Percentiles rank a stretch among this genome's conserved stretches.
Conservation (phyloP, 2,888 invertebrate species). For the Leptopilina myrica region DNA sequence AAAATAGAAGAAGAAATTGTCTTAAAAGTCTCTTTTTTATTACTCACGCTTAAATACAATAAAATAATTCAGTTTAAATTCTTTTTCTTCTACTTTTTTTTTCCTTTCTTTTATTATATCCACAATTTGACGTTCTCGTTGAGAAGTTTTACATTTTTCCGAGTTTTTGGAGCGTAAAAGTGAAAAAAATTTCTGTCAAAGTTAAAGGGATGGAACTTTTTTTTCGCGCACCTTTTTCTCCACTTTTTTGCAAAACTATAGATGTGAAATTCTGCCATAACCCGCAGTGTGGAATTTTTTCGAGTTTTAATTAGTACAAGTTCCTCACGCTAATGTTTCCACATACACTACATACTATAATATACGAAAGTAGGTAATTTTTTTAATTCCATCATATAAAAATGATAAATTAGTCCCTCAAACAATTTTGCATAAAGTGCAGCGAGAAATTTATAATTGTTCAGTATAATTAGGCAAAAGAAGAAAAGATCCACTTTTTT, state of each 20-base stretch:
- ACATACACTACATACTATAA: too few relatives aligned
- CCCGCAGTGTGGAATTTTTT: background rate
- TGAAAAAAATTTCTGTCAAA: constrained; percentile 11
- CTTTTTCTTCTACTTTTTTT: too few relatives aligned
- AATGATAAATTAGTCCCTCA: too few relatives aligned
- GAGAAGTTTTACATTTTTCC: constrained; percentile 4
- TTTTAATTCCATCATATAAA: background rate
- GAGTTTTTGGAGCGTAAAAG: background rate
- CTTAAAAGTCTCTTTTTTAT: too few relatives aligned
- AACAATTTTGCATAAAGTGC: too few relatives aligned
- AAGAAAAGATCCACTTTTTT: too few relatives aligned
- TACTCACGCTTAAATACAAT: too few relatives aligned
- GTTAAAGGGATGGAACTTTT: constrained; percentile 1
- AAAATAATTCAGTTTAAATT: too few relatives aligned
- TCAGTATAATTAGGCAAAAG: too few relatives aligned
- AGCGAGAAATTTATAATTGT: too few relatives aligned
- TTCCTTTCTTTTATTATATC: background rate
- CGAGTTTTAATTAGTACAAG: background rate
- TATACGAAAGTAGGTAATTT: background rate
- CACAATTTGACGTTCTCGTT: background rate
- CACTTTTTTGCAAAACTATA: background rate
- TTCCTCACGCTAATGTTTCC: background rate
- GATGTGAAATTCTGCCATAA: background rate
- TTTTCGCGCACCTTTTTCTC: background rate
- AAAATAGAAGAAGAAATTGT: too few relatives aligned